Conservation (phyloP, 1,140 invertebrate species). For the Aradophagus sp. region DNA sequence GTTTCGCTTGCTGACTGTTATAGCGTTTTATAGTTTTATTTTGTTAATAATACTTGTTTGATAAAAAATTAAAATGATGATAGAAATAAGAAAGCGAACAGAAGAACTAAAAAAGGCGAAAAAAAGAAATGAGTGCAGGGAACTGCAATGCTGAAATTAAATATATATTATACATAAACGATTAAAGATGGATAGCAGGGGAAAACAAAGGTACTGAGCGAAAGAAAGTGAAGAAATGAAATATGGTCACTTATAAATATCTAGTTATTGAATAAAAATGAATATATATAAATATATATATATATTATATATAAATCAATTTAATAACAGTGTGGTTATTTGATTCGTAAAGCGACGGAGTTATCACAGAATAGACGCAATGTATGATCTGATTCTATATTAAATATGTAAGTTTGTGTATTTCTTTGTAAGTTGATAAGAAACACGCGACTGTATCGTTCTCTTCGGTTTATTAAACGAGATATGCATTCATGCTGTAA, state of each 20-base stretch:
- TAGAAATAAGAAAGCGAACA: conserved; percentile 6
- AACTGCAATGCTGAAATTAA: conserved; percentile 33
- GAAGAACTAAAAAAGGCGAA: conserved; percentile 1
- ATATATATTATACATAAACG: conserved; percentile 57
- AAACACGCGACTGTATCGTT: conserved; percentile 59
- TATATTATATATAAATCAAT: conserved; percentile 61
- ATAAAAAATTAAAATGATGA: conserved; percentile 16
- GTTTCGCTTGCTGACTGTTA: conserved; percentile 72
- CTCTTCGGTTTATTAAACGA: conserved; percentile 57
- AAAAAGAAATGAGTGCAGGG: too few relatives aligned
- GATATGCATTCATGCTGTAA: conserved; percentile 65
- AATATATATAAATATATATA: conserved; percentile 56
- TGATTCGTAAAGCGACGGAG: conserved; percentile 54
- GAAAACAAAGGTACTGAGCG: conserved; percentile 36
- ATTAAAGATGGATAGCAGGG: conserved; percentile 21
- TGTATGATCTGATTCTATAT: conserved; percentile 57
- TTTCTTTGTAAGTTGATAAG: conserved; percentile 64
- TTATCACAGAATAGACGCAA: conserved; percentile 56
- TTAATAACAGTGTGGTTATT: conserved; percentile 63
- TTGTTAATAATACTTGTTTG: conserved; percentile 66
- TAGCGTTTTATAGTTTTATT: conserved; percentile 74
- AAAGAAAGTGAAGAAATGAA: conserved; percentile 51
- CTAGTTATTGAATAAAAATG: conserved; percentile 63
- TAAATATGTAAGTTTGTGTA: conserved; percentile 66
- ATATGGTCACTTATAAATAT: conserved; percentile 64